These are phyloP conservation scores for Pygocentrus nattereri DNA, from an alignment of 2,797 vertebrate species.

Conservation along the genomic window DNA sequence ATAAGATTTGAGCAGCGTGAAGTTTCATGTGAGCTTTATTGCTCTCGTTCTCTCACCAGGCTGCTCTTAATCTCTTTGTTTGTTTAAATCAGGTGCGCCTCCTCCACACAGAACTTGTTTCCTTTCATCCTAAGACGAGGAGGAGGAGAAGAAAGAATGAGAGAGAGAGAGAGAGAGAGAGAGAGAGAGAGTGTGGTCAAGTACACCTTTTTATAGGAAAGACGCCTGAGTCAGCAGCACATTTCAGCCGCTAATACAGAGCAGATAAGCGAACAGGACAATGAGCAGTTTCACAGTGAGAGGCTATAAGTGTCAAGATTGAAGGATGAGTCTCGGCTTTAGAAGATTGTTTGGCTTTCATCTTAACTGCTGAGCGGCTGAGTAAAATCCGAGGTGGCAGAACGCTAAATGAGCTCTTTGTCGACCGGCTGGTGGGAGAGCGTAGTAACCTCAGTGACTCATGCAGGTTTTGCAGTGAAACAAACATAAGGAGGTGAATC, in stretches of 20 bases:
- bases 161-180: conserved; percentile 12
- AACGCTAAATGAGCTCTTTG: conserved; percentile 48
- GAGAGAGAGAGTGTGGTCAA: conserved; percentile 14
- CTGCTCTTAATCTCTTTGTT: neutral
- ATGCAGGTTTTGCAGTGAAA: conserved; percentile 42
- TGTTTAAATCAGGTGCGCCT: conserved; percentile 10
- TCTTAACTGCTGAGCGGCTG: conserved; percentile 12
- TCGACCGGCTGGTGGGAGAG: conserved; percentile 34
- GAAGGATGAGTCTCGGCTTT: conserved; percentile 8
- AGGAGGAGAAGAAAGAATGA: neutral
- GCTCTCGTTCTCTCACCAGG: neutral
- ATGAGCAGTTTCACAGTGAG: conserved; percentile 41
- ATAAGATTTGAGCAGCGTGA: too few species aligned
- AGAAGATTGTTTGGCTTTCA: conserved; percentile 39
- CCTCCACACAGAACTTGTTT: conserved; percentile 1
- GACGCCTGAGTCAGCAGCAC: conserved; percentile 29
- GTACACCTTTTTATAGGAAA: conserved; percentile 37
- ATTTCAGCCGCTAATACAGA: conserved; percentile 32
- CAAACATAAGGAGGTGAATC: conserved; percentile 20
- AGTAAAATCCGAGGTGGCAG: conserved; percentile 31
- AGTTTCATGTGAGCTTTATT: conserved; percentile 2
- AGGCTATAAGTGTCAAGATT: conserved; percentile 40
- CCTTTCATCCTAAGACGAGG: conserved; percentile 32
- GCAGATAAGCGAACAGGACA: conserved; percentile 48
- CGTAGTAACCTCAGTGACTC: conserved; percentile 47